These are phyloP conservation scores for Peromyscus californicus DNA, from an alignment of 2,113 vertebrate genomes.

Conservation along the genomic window DNA sequence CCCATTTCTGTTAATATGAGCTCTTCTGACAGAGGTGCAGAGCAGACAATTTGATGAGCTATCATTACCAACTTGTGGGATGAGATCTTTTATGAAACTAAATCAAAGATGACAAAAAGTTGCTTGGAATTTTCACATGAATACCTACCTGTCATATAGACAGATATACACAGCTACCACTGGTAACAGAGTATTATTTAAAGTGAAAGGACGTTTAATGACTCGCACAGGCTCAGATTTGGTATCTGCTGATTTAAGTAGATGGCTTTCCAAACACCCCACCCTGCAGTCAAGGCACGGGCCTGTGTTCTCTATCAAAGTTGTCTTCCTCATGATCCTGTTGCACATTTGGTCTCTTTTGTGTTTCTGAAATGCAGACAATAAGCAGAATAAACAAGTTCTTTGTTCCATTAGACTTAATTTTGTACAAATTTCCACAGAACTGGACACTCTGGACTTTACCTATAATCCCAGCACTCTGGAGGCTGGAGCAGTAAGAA, in stretches of 20 bases:
- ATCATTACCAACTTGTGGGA: slow-evolving; percentile 50
- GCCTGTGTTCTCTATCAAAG: not conserved
- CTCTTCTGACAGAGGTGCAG: not conserved
- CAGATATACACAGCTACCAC: not conserved
- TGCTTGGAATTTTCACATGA: slow-evolving; percentile 24
- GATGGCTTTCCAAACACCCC: not conserved
- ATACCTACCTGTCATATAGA: not conserved
- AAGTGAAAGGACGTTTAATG: slow-evolving; percentile 23
- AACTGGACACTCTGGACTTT: too few species aligned
- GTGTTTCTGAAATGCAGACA: not conserved
- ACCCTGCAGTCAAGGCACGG: not conserved
- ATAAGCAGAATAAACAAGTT: not conserved
- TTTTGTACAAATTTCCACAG: slow-evolving; percentile 20
- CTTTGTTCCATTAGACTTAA: not conserved
- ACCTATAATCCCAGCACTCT: not conserved
- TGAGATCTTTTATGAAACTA: slow-evolving; percentile 51
- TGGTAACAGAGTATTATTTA: not conserved
- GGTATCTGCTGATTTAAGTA: not conserved
- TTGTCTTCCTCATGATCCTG: not conserved
- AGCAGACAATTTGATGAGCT: slow-evolving; percentile 55
- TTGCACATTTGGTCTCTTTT: not conserved
- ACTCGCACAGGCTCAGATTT: not conserved
- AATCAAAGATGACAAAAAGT: slow-evolving; percentile 48
- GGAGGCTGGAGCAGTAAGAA: not conserved
- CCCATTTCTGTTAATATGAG: not conserved